Evolutionary conservation across 2,797 vertebrate species (phyloP).

Genomic region (Kryptopterus vitreolus): DNA sequence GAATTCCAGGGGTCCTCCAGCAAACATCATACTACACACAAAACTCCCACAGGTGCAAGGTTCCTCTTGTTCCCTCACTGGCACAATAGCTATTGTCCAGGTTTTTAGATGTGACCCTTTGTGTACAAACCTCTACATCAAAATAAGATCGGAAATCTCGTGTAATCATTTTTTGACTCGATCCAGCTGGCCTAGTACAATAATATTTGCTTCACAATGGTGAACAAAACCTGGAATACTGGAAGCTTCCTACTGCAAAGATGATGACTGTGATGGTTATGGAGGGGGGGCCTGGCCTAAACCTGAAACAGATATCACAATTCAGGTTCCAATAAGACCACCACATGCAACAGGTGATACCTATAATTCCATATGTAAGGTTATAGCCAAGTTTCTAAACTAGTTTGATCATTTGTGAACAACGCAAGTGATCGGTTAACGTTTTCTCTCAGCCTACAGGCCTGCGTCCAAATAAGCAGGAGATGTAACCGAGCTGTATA

Average conservation of each 20-base stretch:
- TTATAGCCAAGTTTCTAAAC: neutral
- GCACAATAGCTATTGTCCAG: constrained; percentile 79
- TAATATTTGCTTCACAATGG: constrained; percentile 37
- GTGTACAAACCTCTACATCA: constrained; percentile 61
- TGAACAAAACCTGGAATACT: constrained; percentile 4
- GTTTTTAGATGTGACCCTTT: constrained; percentile 66
- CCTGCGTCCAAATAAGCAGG: constrained; percentile 62
- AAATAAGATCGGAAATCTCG: constrained; percentile 71
- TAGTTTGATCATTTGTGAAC: neutral
- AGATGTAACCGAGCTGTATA: constrained; percentile 17
- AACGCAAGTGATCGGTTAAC: neutral
- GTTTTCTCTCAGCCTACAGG: neutral
- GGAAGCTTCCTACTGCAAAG: neutral
- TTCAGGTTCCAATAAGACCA: neutral
- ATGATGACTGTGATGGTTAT: neutral
- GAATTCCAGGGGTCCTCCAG: constrained; percentile 67
- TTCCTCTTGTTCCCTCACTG: constrained; percentile 45
- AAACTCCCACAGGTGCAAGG: constrained; percentile 68
- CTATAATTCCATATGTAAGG: neutral
- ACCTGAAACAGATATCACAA: constrained; percentile 4
- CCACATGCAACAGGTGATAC: constrained; percentile 9
- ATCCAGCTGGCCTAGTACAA: constrained; percentile 57
- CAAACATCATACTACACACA: constrained; percentile 49
- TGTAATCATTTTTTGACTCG: constrained; percentile 50
- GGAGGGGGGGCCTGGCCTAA: neutral